Base-by-base conservation (phyloP, 2,888 invertebrate species). In the Buathra laborator region DNA sequence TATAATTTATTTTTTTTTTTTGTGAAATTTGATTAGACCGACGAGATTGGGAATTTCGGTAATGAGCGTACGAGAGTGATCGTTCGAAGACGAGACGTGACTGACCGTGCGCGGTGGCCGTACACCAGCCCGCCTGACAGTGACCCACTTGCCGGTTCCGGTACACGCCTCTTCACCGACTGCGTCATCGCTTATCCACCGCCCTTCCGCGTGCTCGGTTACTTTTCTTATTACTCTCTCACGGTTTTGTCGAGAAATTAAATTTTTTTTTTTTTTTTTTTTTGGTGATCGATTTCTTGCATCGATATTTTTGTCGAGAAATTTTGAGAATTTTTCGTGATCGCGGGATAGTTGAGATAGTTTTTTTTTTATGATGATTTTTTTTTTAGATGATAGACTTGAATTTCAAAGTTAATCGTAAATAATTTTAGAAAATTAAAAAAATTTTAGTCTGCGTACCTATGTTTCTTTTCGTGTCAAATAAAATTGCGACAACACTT, bases 71-170 rank as follows among this genome's bases (percentile, higher is more conserved):
- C 29, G 24, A 59, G 59, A 12, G 59, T 14, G 59, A 29, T 5
- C 19, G 3, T 59, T 59, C 19, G 56, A 59, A 19, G 56, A 3
- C 59, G 59, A 5, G 24, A 59, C 59, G 59, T 14, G 59, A 59
- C 62, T 67, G 37, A 48, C 68, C 9, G 43, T 62, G 19, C 16
- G 19, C 19, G 19, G 16, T n/a, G 9, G 2, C 53, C 7, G 32
- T 32, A 74, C 77, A 53, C 51, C 66, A 24, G 43, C 68, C 44
- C 48, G 46, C 67, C 70, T 83, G 92, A 91, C 90, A 92, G 91
- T 93, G 92, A 92, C 92, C 92, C 86, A 92, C 87, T 92, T 91
- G 86, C 87, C 87, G 87, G 82, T 88, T 87, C 87, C 89, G 89
- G 88, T 89, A 80, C 53, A 66, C 80, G 75, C 79, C 79, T 75